Base-by-base conservation (phyloP, 2,113 vertebrate species). In the Poeciliopsis prolifica region DNA sequence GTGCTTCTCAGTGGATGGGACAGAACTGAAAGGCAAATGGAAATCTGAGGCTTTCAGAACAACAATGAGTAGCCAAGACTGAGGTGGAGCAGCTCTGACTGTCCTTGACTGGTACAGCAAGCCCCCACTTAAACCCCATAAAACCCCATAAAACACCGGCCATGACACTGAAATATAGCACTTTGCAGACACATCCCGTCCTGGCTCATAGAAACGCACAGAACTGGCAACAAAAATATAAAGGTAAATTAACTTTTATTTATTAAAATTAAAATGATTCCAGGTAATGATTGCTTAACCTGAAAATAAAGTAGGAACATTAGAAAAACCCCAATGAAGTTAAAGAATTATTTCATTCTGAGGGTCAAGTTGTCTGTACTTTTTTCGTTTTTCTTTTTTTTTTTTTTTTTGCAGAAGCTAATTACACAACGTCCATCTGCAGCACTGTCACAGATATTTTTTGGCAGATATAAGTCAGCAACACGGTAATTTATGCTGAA, bases 131-230 rank as follows among this genome's bases (percentile, higher is more conserved):
- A 68, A 61, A 68, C 37, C 33, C 35, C 29, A 74, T 60, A 61
- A 74, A 40, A 74, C 12, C 33, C 35, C 24, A 74, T 66, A 61
- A 74, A 40, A 74, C 12, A 74, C 48, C 42, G 2, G 14, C 28
- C n/a, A 12, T 37, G 44, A 40, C 31, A 65, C 63, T 9, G 24
- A 26, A 24, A 65, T 26, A 67, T 74, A 0, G 3, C 33, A 74
- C 62, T 24, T 28, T 5, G 64, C 14, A 65, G 10, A 54, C 12
- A n/a, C 11, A 0, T 60, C 35, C 7, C 28, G 22, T 40, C 35
- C 48, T 28, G 33, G 65, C 26, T 60, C 24, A 65, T 29, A 29
- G 7, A 74, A 26, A 33, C 12, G 31, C 48, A 35, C 29, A 54
- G 10, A 29, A 54, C 31, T 24, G 31, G 22, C 35, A 37, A 12